Conservation (phyloP, 2,113 vertebrate species). For the Sisor rabdophorus region DNA sequence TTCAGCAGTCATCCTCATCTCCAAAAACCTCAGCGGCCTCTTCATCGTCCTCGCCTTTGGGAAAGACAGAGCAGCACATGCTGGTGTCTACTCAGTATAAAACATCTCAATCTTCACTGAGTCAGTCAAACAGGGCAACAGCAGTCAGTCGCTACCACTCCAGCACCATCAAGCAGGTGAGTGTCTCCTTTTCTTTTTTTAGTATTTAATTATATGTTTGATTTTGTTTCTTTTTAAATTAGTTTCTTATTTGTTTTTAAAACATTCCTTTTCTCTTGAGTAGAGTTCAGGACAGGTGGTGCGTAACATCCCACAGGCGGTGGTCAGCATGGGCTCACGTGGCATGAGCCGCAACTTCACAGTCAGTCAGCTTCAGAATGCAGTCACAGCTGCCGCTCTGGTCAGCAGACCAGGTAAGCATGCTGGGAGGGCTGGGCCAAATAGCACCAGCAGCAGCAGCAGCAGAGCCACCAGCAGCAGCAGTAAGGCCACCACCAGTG, state of each 20-base stretch:
- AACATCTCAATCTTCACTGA: conserved; percentile 64
- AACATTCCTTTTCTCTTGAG: not conserved
- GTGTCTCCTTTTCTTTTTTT: not conserved
- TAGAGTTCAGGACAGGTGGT: conserved; percentile 78
- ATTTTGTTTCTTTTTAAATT: too few species aligned
- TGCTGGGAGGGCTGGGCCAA: conserved; percentile 71
- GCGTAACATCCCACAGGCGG: conserved; percentile 69
- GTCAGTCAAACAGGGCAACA: conserved; percentile 65
- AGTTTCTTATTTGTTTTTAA: too few species aligned
- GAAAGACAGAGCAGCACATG: conserved; percentile 64
- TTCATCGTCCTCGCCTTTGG: conserved; percentile 55
- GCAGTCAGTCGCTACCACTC: conserved; percentile 76
- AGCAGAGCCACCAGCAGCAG: conserved; percentile 60
- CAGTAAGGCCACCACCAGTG: conserved; percentile 71
- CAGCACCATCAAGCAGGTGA: conserved; percentile 81
- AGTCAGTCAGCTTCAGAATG: conserved; percentile 83
- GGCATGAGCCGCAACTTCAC: conserved; percentile 79
- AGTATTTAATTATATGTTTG: not conserved
- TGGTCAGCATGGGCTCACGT: conserved; percentile 63
- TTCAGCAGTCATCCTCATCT: conserved; percentile 75
- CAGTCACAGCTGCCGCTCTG: conserved; percentile 74
- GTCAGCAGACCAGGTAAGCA: conserved; percentile 83
- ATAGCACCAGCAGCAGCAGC: conserved; percentile 69
- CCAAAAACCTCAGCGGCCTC: conserved; percentile 60
- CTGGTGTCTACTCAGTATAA: conserved; percentile 73